These are phyloP conservation scores for Scaeva pyrastri DNA, from an alignment of 2,888 invertebrate genomes.

Conservation along the genomic window DNA sequence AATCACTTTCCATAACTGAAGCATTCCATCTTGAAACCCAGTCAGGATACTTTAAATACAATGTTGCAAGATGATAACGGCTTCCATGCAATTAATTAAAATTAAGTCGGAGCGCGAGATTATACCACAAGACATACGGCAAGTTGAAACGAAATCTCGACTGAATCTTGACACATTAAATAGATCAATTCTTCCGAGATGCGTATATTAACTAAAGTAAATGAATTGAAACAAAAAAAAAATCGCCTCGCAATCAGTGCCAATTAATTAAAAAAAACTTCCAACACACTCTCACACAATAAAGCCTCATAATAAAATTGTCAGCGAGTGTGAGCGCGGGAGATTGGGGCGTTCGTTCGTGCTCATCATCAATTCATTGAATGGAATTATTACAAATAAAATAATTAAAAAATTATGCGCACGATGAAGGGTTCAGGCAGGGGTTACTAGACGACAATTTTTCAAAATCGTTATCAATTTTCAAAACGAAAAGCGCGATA, in stretches of 20 bases:
- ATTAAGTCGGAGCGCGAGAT: neutral
- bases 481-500: slow-evolving; percentile 6
- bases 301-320: no score
- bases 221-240: no score
- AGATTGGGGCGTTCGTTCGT: slow-evolving; percentile 32
- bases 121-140: neutral
- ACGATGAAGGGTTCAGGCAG: slow-evolving; percentile 47
- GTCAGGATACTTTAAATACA: neutral
- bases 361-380: slow-evolving; percentile 23
- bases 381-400: neutral
- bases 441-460: slow-evolving; percentile 63
- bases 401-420: slow-evolving; percentile 60
- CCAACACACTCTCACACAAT: slow-evolving; percentile 2
- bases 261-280: slow-evolving; percentile 56
- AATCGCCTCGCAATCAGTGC: slow-evolving; percentile 45
- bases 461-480: slow-evolving; percentile 33
- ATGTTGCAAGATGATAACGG: slow-evolving; percentile 15
- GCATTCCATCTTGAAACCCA: neutral
- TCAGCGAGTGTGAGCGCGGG: no score
- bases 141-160: neutral
- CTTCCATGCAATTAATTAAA: slow-evolving; percentile 1
- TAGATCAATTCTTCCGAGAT: slow-evolving; percentile 24
- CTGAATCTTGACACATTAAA: slow-evolving; percentile 15
- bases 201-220: slow-evolving; percentile 22
- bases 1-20: neutral